Conservation (phyloP, 1,140 invertebrate species). For the fruit fly (Drosophila melanogaster) region Release_6_plus_ISO1_MT NC_004354.4:15096001-15096500, state of each 20-base stretch:
- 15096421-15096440: slow-evolving; percentile 23
- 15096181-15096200: not conserved
- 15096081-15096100: not conserved
- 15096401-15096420: not conserved
- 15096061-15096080: not conserved
- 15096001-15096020: not conserved
- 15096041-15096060: not conserved
- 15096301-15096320: slow-evolving; percentile 14
- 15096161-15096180: not conserved
- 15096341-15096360: not conserved
- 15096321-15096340: slow-evolving; percentile 2
- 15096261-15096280: slow-evolving; percentile 1
- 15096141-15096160: no score
- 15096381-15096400: not conserved
- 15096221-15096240: not conserved
- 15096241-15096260: not conserved
- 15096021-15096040: not conserved
- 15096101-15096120: no score
- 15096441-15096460: slow-evolving; percentile 34
- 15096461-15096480: slow-evolving; percentile 29
- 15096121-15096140: not conserved
- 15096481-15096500: slow-evolving; percentile 22
- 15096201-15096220: not conserved
- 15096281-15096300: not conserved
- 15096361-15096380: not conserved